These are phyloP conservation scores for Pecten maximus DNA, from an alignment of 2,888 invertebrate genomes.

Conservation along the genomic window DNA sequence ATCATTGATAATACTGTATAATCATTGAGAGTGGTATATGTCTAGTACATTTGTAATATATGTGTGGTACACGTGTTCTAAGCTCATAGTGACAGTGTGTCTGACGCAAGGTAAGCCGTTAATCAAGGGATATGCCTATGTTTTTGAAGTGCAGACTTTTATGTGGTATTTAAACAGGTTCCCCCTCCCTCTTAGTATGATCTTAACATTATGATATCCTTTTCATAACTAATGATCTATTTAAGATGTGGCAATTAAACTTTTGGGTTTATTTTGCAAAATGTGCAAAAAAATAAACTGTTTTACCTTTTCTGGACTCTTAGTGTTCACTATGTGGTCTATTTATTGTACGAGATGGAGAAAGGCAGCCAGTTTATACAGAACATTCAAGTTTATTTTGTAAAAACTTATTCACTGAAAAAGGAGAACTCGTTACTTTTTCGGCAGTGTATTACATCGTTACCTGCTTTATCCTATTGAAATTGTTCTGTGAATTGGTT, in stretches of 20 bases:
- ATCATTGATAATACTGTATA: neutral
- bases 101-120: conserved; percentile 35
- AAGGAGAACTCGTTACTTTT: too few relatives aligned
- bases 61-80: conserved; percentile 32
- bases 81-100: conserved; percentile 34
- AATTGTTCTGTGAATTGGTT: neutral
- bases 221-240: conserved; percentile 35
- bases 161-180: conserved; percentile 35
- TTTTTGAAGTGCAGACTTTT: conserved; percentile 34
- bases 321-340: neutral
- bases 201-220: conserved; percentile 24
- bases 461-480: too few relatives aligned
- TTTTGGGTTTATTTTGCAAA: conserved; percentile 31
- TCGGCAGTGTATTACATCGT: too few relatives aligned
- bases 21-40: conserved; percentile 6
- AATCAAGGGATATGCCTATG: conserved; percentile 32
- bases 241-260: conserved; percentile 28
- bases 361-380: neutral
- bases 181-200: conserved; percentile 31
- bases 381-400: neutral
- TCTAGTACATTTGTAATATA: conserved; percentile 14
- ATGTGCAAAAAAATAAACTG: conserved; percentile 31
- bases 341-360: neutral
- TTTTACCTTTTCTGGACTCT: neutral
- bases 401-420: neutral